Evolutionary conservation across 2,888 invertebrate genomes (phyloP).

Genomic region (Drosophila hamatofila): DNA sequence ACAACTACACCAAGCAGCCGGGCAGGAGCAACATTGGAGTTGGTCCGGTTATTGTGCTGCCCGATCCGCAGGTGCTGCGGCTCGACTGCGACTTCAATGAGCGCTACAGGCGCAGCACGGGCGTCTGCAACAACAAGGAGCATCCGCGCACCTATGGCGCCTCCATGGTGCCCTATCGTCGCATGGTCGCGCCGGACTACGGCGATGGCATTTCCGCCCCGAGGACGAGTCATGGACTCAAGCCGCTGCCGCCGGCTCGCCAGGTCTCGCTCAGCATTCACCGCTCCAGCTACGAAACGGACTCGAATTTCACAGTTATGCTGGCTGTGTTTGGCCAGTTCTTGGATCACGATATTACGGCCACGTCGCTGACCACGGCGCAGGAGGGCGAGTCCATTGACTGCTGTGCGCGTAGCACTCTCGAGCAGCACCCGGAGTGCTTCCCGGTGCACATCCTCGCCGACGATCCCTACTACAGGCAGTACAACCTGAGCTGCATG

Average conservation of each 20-base stretch:
- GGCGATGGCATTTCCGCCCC: slow-evolving; percentile 91
- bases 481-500: slow-evolving; percentile 91
- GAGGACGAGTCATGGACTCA: slow-evolving; percentile 85
- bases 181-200: slow-evolving; percentile 90
- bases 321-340: slow-evolving; percentile 96
- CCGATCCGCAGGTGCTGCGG: slow-evolving; percentile 64
- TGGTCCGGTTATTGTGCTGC: slow-evolving; percentile 82
- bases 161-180: slow-evolving; percentile 90
- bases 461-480: slow-evolving; percentile 90
- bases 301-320: slow-evolving; percentile 92
- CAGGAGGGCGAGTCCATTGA: slow-evolving; percentile 90
- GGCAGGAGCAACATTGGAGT: slow-evolving; percentile 83
- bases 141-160: slow-evolving; percentile 90
- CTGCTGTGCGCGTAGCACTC: slow-evolving; percentile 87
- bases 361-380: slow-evolving; percentile 91
- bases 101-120: slow-evolving; percentile 89
- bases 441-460: slow-evolving; percentile 89
- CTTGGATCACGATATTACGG: slow-evolving; percentile 94
- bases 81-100: slow-evolving; percentile 85
- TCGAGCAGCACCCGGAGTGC: slow-evolving; percentile 90
- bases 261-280: slow-evolving; percentile 91
- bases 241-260: slow-evolving; percentile 89
- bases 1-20: slow-evolving; percentile 83
- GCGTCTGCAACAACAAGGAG: slow-evolving; percentile 91
- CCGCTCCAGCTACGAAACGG: slow-evolving; percentile 90